phyloP scores from a whole-genome alignment of 2,797 vertebrate species.

The Moxostoma hubbsi region DNA sequence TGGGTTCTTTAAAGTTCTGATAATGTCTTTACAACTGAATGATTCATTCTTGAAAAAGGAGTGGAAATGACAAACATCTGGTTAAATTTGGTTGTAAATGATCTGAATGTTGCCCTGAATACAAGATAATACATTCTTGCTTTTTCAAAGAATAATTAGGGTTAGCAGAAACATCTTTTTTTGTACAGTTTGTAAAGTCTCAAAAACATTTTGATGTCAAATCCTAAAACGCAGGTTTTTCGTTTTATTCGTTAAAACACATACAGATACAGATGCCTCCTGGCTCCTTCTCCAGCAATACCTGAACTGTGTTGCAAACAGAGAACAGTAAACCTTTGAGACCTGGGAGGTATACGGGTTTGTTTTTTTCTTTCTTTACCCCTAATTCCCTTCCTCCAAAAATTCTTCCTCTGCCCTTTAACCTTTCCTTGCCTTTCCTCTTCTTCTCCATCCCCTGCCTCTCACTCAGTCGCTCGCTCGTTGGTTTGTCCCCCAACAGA shows the following conservation, averaged over 20 bases:
- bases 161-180: not conserved
- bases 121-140: no score
- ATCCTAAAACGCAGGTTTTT: no score
- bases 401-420: slow-evolving; percentile 85
- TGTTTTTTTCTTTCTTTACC: slow-evolving; percentile 70
- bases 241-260: not conserved
- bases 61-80: not conserved
- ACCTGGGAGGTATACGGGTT: slow-evolving; percentile 67
- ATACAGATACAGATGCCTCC: no score
- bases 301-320: slow-evolving; percentile 57
- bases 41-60: not conserved
- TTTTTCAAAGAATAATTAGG: not conserved
- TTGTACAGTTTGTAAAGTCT: not conserved
- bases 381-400: slow-evolving; percentile 85
- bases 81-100: no score
- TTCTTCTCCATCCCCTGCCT: slow-evolving; percentile 62
- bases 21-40: not conserved
- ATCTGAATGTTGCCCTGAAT: not conserved
- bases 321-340: slow-evolving; percentile 69
- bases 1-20: not conserved
- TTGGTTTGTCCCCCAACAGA: slow-evolving; percentile 66
- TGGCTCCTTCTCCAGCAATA: slow-evolving; percentile 19
- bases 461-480: slow-evolving; percentile 57
- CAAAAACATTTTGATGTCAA: not conserved
- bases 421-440: slow-evolving; percentile 69